Evolutionary conservation across 2,888 invertebrate genomes (phyloP).

Genomic region (Rotaria macrura): DNA sequence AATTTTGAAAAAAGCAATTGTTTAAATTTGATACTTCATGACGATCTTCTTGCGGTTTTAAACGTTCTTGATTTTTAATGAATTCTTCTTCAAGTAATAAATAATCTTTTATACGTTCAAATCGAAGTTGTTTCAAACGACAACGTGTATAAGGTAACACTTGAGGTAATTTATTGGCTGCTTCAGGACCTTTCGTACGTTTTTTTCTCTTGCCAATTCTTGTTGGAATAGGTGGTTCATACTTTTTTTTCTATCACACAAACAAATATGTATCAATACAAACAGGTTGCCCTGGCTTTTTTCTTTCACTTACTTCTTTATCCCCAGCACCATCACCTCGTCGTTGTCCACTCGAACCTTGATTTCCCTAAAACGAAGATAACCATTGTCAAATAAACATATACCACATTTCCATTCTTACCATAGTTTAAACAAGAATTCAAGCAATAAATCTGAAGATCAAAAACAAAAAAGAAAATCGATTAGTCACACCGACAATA

Average conservation of each 20-base stretch:
- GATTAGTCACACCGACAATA: not conserved
- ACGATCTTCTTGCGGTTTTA: constrained; percentile 97
- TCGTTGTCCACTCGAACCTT: not conserved
- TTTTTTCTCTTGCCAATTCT: constrained; percentile 85
- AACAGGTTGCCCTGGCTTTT: not conserved
- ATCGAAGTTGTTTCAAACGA: constrained; percentile 79
- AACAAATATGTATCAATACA: not conserved
- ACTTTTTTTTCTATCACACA: constrained; percentile 73
- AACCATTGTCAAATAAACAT: not conserved
- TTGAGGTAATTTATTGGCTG: constrained; percentile 87
- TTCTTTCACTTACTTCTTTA: not conserved
- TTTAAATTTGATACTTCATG: constrained; percentile 60
- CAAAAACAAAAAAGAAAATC: not conserved
- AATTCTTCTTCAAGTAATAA: constrained; percentile 98
- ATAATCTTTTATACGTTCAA: constrained; percentile 96
- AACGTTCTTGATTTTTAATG: constrained; percentile 88
- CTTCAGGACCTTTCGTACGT: constrained; percentile 94
- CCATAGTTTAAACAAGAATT: not conserved
- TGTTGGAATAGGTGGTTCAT: constrained; percentile 96
- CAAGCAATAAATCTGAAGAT: not conserved
- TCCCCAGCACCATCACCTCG: not conserved
- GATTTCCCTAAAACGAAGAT: not conserved
- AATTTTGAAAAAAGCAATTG: not conserved
- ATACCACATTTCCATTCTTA: not conserved
- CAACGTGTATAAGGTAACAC: constrained; percentile 96